phyloP scores from a whole-genome alignment of 2,113 vertebrate species.

The Uropsilus gracilis region DNA sequence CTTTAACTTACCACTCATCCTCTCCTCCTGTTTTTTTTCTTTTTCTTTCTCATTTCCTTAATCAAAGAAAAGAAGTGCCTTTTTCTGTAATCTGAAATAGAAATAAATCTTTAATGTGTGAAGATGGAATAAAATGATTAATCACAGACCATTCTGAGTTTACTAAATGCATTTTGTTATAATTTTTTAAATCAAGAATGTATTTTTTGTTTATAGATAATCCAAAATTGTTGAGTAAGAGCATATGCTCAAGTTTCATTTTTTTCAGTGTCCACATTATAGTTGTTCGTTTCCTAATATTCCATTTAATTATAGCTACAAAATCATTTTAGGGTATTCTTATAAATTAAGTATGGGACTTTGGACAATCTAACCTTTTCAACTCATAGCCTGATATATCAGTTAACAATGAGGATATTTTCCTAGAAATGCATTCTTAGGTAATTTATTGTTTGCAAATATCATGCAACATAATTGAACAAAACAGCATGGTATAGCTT shows the following conservation, averaged over 20 bases:
- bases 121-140: conserved; percentile 61
- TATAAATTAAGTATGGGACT: neutral
- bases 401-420: neutral
- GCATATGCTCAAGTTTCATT: conserved; percentile 41
- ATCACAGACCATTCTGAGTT: conserved; percentile 55
- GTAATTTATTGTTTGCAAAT: neutral
- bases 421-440: neutral
- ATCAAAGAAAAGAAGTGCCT: conserved; percentile 51
- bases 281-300: conserved; percentile 41
- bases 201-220: conserved; percentile 58
- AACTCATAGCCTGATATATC: neutral
- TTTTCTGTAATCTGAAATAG: conserved; percentile 55
- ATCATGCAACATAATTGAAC: neutral
- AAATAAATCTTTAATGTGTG: conserved; percentile 71
- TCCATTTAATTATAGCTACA: neutral
- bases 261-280: conserved; percentile 54
- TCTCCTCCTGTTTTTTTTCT: conserved; percentile 52
- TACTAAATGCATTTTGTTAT: conserved; percentile 55
- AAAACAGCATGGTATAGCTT: neutral
- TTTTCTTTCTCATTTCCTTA: conserved; percentile 62
- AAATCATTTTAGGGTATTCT: neutral
- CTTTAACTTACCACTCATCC: conserved; percentile 72
- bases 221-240: conserved; percentile 41
- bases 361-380: neutral
- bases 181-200: conserved; percentile 54